Conservation (phyloP, 2,888 invertebrate species). For the Odontomyia ornata region DNA sequence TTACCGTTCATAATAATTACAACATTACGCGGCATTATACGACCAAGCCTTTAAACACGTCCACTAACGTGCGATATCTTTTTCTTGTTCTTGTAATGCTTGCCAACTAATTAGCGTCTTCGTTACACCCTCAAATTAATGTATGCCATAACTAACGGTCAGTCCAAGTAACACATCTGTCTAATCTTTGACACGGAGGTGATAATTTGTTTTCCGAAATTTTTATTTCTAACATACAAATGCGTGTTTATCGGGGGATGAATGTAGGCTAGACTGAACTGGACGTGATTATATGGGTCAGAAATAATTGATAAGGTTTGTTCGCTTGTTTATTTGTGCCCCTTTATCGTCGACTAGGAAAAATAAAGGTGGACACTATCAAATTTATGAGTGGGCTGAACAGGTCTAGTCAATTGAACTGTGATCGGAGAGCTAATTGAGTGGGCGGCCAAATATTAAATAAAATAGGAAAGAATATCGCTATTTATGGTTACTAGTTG, state of each 20-base stretch:
- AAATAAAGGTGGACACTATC: not conserved
- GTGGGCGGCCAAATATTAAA: too few relatives aligned
- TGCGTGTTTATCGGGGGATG: too few relatives aligned
- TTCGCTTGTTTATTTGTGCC: not conserved
- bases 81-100: not conserved
- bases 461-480: too few relatives aligned
- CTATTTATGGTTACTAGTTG: too few relatives aligned
- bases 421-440: not conserved
- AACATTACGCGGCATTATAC: too few relatives aligned
- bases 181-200: conserved; percentile 1
- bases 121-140: not conserved
- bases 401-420: not conserved
- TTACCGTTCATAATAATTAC: too few relatives aligned
- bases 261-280: too few relatives aligned
- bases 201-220: not conserved
- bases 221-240: too few relatives aligned
- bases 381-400: not conserved
- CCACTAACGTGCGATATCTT: not conserved
- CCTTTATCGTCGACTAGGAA: not conserved
- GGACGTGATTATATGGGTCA: not conserved
- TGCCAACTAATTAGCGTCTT: conserved; percentile 5
- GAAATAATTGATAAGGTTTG: not conserved
- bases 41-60: too few relatives aligned
- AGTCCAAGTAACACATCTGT: not conserved
- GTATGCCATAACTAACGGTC: not conserved